A percentile compares a stretch with the other conserved stretches of the same genome.
These are phyloP conservation scores for Sinella curviseta DNA, from an alignment of 1,140 invertebrate species.

Conservation along the genomic window DNA sequence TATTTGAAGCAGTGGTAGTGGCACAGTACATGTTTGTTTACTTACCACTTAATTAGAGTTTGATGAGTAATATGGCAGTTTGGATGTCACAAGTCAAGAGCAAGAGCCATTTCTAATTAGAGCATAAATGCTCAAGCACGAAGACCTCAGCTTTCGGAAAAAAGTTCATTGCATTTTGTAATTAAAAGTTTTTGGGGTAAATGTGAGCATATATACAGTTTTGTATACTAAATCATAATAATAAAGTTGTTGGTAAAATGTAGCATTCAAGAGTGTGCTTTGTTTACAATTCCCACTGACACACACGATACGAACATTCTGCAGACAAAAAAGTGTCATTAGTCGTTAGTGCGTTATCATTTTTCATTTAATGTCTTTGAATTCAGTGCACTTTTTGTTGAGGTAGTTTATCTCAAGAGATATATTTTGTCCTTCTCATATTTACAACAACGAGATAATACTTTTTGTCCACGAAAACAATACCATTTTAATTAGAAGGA, in stretches of 20 bases:
- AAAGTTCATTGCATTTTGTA: neutral
- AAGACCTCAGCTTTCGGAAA: neutral
- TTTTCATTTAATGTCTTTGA: neutral
- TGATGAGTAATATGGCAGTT: conserved; percentile 9
- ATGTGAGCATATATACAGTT: too few relatives aligned
- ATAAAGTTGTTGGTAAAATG: too few relatives aligned
- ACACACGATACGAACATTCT: too few relatives aligned
- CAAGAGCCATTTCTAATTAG: conserved; percentile 12
- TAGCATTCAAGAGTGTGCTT: too few relatives aligned
- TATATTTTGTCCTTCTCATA: too few relatives aligned
- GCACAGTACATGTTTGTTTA: too few relatives aligned
- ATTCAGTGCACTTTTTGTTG: neutral
- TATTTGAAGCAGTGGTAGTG: too few relatives aligned
- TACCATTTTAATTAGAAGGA: neutral
- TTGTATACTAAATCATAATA: too few relatives aligned
- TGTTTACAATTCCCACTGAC: too few relatives aligned
- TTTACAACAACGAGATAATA: too few relatives aligned
- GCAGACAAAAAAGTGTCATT: neutral
- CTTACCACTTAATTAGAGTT: conserved; percentile 1
- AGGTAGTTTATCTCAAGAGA: neutral
- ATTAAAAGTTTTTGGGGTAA: conserved; percentile 1
- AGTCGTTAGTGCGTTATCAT: neutral
- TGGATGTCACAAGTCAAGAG: neutral
- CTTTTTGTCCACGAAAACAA: too few relatives aligned
- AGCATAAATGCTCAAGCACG: too few relatives aligned